Evolutionary conservation across 2,797 vertebrate genomes (phyloP).

Genomic region (Danio jaintianensis): DNA sequence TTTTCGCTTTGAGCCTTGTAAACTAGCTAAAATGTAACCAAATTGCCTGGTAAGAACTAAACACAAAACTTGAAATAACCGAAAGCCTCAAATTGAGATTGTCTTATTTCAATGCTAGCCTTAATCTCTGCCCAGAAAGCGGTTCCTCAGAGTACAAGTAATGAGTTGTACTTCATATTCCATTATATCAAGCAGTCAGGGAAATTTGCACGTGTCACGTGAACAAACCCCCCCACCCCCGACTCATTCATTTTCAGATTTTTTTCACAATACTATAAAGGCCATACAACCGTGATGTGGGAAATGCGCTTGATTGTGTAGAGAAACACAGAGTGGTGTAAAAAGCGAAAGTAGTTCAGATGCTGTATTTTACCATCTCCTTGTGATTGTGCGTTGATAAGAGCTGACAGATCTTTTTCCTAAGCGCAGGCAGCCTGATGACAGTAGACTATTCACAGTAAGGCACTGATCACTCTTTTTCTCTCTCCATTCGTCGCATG

Average conservation of each 20-base stretch:
- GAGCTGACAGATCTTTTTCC: conserved; percentile 48
- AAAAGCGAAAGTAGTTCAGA: conserved; percentile 37
- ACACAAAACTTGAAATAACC: not conserved
- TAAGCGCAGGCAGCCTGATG: conserved; percentile 48
- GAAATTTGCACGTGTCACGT: conserved; percentile 10
- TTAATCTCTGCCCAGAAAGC: conserved; percentile 10
- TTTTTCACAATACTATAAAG: conserved; percentile 11
- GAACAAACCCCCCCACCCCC: not conserved
- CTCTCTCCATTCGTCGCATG: conserved; percentile 39
- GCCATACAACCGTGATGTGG: conserved; percentile 1
- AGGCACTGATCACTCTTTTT: conserved; percentile 45
- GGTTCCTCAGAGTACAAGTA: conserved; percentile 11
- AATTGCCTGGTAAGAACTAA: not conserved
- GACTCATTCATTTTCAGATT: conserved; percentile 27
- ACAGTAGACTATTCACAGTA: conserved; percentile 49
- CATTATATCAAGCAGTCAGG: conserved; percentile 28
- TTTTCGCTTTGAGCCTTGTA: not conserved
- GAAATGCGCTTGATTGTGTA: conserved; percentile 34
- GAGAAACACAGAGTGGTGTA: conserved; percentile 34
- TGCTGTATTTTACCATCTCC: conserved; percentile 36
- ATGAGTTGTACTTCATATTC: conserved; percentile 28
- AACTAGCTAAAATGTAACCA: not conserved
- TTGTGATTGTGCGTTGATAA: conserved; percentile 45
- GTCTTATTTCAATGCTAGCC: not conserved
- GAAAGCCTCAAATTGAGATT: conserved; percentile 7